Percentiles rank a stretch among this genome's conserved stretches.
phyloP scores from a whole-genome alignment of 1,140 invertebrate species.

The Tetramorium alpestre region DNA sequence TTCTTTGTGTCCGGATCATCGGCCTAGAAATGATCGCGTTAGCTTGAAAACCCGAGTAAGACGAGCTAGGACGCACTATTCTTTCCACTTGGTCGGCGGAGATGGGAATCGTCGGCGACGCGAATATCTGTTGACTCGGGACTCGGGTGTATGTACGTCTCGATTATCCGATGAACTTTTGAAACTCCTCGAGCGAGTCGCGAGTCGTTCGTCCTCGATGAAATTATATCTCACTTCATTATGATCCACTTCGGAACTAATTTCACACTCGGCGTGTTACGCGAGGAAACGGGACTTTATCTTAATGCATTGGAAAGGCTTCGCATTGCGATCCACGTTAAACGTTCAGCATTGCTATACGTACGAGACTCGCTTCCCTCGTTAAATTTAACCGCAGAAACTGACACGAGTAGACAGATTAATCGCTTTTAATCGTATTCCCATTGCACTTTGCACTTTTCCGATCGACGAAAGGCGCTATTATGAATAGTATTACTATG shows the following conservation, averaged over 20 bases:
- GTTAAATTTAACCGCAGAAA: neutral
- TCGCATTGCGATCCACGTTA: neutral
- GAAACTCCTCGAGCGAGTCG: neutral
- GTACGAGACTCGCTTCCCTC: neutral
- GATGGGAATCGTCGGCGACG: conserved; percentile 21
- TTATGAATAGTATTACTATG: neutral
- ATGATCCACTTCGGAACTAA: conserved; percentile 17
- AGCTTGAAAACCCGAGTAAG: conserved; percentile 44
- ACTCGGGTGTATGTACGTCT: neutral
- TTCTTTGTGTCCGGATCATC: conserved; percentile 92
- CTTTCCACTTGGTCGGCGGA: neutral
- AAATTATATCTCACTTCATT: conserved; percentile 24
- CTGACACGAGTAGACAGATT: neutral
- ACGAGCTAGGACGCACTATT: conserved; percentile 28
- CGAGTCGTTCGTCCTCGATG: neutral
- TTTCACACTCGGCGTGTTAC: neutral
- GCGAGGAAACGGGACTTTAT: neutral
- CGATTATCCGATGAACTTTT: conserved; percentile 34
- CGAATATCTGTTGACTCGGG: neutral
- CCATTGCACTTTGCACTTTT: neutral
- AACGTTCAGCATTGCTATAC: neutral
- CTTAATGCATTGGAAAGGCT: neutral
- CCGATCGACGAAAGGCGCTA: neutral
- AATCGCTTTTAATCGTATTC: conserved; percentile 14
- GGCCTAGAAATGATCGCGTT: conserved; percentile 84